phyloP scores from a whole-genome alignment of 2,888 invertebrate species.

The Druceiella hillmani region DNA sequence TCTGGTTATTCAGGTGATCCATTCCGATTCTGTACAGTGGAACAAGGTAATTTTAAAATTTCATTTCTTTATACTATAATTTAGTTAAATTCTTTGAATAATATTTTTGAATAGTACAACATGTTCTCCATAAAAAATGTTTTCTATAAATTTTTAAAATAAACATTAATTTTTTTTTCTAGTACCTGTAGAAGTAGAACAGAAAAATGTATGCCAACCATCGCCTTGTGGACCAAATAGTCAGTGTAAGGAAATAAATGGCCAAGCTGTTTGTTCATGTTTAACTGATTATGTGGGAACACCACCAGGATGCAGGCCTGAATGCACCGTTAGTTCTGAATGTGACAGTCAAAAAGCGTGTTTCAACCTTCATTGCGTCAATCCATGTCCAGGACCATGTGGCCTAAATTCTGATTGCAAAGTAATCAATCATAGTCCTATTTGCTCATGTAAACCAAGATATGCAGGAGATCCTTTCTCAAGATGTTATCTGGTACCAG shows the following conservation, averaged over 20 bases:
- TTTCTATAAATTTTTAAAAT: conserved; percentile 10
- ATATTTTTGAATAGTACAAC: too few relatives aligned
- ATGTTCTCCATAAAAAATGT: too few relatives aligned
- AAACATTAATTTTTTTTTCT: conserved; percentile 23
- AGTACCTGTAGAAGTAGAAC: conserved; percentile 32
- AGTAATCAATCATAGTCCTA: conserved; percentile 66
- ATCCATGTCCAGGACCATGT: conserved; percentile 69
- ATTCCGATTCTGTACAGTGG: conserved; percentile 36
- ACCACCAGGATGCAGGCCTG: conserved; percentile 67
- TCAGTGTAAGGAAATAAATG: conserved; percentile 66
- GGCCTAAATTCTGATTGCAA: conserved; percentile 67
- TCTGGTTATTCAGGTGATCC: conserved; percentile 62
- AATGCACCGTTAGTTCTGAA: conserved; percentile 67
- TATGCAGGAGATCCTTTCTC: conserved; percentile 63
- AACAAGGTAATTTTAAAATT: conserved; percentile 32
- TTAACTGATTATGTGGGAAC: conserved; percentile 57
- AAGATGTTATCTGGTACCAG: conserved; percentile 48
- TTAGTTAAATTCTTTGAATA: conserved; percentile 10
- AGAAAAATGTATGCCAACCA: conserved; percentile 61
- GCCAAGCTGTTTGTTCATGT: conserved; percentile 68
- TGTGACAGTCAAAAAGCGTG: conserved; percentile 64
- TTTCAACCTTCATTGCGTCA: conserved; percentile 60
- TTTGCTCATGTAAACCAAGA: conserved; percentile 58
- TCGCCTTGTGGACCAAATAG: conserved; percentile 82
- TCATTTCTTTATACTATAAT: conserved; percentile 5